A percentile compares a stretch with the other conserved stretches of the same genome.
These are phyloP conservation scores for Ictalurus punctatus DNA, from an alignment of 2,113 vertebrate species.

Conservation along the genomic window DNA sequence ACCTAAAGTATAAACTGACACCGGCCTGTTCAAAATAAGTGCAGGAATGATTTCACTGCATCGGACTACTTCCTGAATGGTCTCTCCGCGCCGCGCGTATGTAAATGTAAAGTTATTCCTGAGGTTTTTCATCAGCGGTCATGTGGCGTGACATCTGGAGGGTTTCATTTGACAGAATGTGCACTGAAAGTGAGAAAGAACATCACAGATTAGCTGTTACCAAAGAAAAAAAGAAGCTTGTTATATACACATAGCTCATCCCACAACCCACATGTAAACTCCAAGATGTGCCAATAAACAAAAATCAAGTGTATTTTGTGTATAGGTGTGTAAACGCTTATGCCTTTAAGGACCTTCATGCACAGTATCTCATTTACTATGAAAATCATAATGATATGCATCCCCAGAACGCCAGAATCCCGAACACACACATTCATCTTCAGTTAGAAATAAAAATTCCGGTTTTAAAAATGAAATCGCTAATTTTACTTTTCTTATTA, in stretches of 20 bases:
- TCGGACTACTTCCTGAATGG: not conserved
- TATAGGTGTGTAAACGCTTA: not conserved
- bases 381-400: not conserved
- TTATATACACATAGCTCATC: not conserved
- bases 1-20: not conserved
- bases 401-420: not conserved
- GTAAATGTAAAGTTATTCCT: not conserved
- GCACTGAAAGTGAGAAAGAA: constrained; percentile 1
- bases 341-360: not conserved
- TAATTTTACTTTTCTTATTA: not conserved
- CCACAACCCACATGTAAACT: not conserved
- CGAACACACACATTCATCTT: not conserved
- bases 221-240: not conserved
- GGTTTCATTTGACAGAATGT: not conserved
- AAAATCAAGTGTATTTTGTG: not conserved
- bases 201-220: not conserved
- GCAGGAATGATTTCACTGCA: not conserved
- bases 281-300: not conserved
- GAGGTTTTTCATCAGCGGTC: not conserved
- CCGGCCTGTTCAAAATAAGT: not conserved
- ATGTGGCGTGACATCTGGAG: not conserved
- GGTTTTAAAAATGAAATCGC: not conserved
- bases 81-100: not conserved
- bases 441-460: not conserved
- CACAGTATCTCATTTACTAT: not conserved